Evolutionary conservation across 2,888 invertebrate species (phyloP), one percentile per base, ranked within the genome.

Genomic region (Epinotia bilunana): DNA sequence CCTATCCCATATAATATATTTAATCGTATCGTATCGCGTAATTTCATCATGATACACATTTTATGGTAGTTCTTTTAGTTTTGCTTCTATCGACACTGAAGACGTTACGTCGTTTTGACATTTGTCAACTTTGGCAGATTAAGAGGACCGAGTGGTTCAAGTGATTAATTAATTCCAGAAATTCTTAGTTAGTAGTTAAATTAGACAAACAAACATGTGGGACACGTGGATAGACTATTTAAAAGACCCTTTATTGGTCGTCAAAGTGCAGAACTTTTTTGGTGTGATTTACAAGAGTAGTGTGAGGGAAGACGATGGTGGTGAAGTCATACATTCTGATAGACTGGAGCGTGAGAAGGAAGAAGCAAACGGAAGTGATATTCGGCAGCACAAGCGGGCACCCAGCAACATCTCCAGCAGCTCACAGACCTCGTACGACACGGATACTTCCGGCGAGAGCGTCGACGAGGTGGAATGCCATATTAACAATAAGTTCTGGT

Each of bases 251-350:
- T 89, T 95, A 77, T 90, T 97, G 80, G 98, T 98, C 33, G 95
- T 97, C 28, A 95, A 95, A 87, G 96, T 98, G 83, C 98, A 98
- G 88, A 94, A 95, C 82, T 96, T 95, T 88, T 98, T 98, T 88
- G 98, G 98, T 76, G 95, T 98, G 39, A 93, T 93, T 79, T 95
- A 95, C 83, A 88, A 90, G 81, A 90, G 82, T 81, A 84, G 82
- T 79, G 82, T 80, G 57, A 82, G 80, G 72, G 82, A 83, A 76
- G 88, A 89, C 79, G 80, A 84, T 72, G 85, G 20, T 73, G 77
- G 83, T 57, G 84, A 88, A 82, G 86, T 90, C 70, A 64, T 89
- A 76, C 83, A 89, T 82, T 87, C 90, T 9, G 88, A 89, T 76
- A 86, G 86, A 78, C 81, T 85, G 57, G 85, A 88, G 28, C 82